These are phyloP conservation scores for Arrhopalites spinosus DNA, from an alignment of 2,888 invertebrate genomes.

Conservation along the genomic window DNA sequence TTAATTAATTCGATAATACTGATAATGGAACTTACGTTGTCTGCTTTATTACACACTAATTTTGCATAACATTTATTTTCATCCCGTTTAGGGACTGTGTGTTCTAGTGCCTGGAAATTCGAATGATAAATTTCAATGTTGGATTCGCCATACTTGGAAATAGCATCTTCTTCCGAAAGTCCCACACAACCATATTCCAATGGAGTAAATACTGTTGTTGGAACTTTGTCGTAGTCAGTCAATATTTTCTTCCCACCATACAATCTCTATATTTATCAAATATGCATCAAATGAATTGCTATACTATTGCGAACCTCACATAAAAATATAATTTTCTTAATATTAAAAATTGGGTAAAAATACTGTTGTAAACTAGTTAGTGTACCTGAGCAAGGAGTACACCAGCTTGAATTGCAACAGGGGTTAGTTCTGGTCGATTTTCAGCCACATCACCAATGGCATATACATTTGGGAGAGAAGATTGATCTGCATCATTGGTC, in stretches of 20 bases:
- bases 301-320: no score
- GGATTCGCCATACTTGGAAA: slow-evolving; percentile 71
- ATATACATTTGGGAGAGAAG: slow-evolving; percentile 83
- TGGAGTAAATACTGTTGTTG: slow-evolving; percentile 95
- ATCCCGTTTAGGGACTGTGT: slow-evolving; percentile 86
- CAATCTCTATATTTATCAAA: slow-evolving; percentile 61
- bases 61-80: slow-evolving; percentile 90
- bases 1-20: neutral
- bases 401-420: slow-evolving; percentile 79
- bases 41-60: slow-evolving; percentile 68
- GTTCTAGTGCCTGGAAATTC: slow-evolving; percentile 93
- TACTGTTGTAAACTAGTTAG: neutral
- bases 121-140: slow-evolving; percentile 90
- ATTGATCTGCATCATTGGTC: slow-evolving; percentile 76
- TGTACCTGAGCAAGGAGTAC: slow-evolving; percentile 61
- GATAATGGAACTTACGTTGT: slow-evolving; percentile 54
- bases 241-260: slow-evolving; percentile 66
- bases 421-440: slow-evolving; percentile 86
- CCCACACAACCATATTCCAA: slow-evolving; percentile 96
- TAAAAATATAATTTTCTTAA: no score
- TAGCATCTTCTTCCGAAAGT: slow-evolving; percentile 84
- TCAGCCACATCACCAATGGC: slow-evolving; percentile 85
- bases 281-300: no score
- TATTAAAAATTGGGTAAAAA: no score
- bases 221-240: slow-evolving; percentile 86